Evolutionary conservation across 2,113 vertebrate species (phyloP).

Genomic region (Atherinomorus stipes): DNA sequence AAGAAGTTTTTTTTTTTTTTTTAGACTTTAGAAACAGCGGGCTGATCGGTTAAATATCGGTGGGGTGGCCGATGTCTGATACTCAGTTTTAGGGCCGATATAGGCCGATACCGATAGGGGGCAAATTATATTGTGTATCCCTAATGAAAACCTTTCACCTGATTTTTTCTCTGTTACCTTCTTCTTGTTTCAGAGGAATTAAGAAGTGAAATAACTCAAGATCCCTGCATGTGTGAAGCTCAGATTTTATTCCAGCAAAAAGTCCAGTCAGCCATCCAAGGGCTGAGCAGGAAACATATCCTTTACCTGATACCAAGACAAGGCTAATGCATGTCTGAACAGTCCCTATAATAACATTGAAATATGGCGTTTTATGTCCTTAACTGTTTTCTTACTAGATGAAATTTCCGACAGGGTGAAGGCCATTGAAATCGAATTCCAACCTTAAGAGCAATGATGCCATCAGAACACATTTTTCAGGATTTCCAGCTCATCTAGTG

Average conservation of each 20-base stretch:
- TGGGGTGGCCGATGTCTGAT: too few species aligned
- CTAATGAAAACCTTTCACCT: too few species aligned
- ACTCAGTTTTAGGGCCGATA: too few species aligned
- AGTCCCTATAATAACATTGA: not conserved
- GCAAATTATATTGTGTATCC: too few species aligned
- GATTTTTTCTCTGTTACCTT: constrained; percentile 24
- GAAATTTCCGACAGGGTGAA: constrained; percentile 87
- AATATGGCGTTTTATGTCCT: constrained; percentile 64
- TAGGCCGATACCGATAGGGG: too few species aligned
- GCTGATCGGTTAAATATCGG: too few species aligned
- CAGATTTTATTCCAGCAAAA: constrained; percentile 89
- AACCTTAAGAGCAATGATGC: constrained; percentile 62
- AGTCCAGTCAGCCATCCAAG: constrained; percentile 86
- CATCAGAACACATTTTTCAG: not conserved
- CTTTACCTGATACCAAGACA: constrained; percentile 80
- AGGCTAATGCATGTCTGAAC: not conserved
- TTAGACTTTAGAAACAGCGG: too few species aligned
- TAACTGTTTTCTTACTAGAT: constrained; percentile 87
- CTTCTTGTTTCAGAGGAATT: constrained; percentile 79
- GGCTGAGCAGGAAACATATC: constrained; percentile 92
- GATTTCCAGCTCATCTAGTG: not conserved
- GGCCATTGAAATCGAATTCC: constrained; percentile 78
- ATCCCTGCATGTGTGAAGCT: constrained; percentile 92
- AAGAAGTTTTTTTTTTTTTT: too few species aligned
- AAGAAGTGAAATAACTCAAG: constrained; percentile 79